Evolutionary conservation across 1,140 invertebrate species (phyloP), one percentile per base, ranked within the genome.

Genomic region (Pteromalus puparum): DNA sequence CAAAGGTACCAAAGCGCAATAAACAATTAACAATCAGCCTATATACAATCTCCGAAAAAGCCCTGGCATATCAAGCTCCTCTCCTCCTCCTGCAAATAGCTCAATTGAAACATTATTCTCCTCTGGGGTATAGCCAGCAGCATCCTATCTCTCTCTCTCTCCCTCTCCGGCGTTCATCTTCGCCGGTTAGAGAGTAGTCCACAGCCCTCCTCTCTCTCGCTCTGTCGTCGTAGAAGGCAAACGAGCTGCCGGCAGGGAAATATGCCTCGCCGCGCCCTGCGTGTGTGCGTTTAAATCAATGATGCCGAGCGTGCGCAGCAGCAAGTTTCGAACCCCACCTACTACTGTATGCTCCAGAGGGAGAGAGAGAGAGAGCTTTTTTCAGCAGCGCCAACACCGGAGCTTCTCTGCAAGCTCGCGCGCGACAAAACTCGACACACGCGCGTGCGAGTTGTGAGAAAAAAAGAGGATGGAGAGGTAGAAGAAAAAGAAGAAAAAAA

Each of bases 281-380:
- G 85, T 84, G 87, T 38, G 53, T 28, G 53, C 34, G 73, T 89
- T 91, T 92, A 92, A 92, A 92, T 93, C 92, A 93, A 93, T 93
- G 91, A 92, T 92, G 88, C 88, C 86, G 91, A 84, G 91, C 89
- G 90, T 92, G 92, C 92, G 91, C 91, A 85, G 53, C 15, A 61
- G 53, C 18, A 6, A 0, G 15, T 21, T 61, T 6, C 6, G 53
- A 61, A 61, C 53, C 53, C 53, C 53, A 61, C 53, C 53, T 61
- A 61, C 18, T n/a, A 18, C 21, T n/a, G 18, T n/a, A n/a, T 61
- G 18, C 53, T 61, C 53, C 53, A 1, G 53, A 61, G 53, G 6
- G 30, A 34, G 30, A 2, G 30, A 61, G 53, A 34, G 30, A 34
- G 30, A 2, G 30, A 61, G 21, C 53, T 61, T 61, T 61, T 61